A percentile compares a stretch with the other conserved stretches of the same genome.
Conservation (phyloP, 2,888 invertebrate genomes). For the Dasysyrphus albostriatus region DNA sequence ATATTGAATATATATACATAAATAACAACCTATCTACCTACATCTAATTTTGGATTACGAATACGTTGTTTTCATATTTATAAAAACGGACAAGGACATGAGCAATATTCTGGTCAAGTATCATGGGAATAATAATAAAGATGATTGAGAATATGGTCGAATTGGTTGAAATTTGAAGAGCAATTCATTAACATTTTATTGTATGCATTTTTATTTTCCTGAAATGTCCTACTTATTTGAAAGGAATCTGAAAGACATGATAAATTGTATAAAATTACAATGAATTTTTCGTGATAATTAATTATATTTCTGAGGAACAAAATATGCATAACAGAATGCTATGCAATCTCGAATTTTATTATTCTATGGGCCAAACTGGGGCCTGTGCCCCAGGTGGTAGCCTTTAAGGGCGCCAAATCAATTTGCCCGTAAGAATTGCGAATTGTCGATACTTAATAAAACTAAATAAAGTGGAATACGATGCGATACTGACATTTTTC, state of each 20-base stretch:
- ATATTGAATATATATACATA: conserved; percentile 18
- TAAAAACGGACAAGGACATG: background rate
- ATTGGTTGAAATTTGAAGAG: conserved; percentile 20
- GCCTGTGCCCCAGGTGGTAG: too few relatives aligned
- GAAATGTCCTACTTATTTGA: background rate
- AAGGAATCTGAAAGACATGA: background rate
- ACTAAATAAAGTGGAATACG: too few relatives aligned
- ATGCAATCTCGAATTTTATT: too few relatives aligned
- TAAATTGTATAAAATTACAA: background rate
- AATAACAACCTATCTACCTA: background rate
- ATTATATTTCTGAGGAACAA: too few relatives aligned
- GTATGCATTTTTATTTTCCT: background rate
- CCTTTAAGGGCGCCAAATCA: too few relatives aligned
- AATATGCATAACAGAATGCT: too few relatives aligned
- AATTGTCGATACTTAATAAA: too few relatives aligned
- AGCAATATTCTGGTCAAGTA: conserved; percentile 9
- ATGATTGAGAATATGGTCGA: conserved; percentile 32
- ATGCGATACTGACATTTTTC: too few relatives aligned
- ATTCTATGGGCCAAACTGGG: too few relatives aligned
- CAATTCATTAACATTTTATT: conserved; percentile 12
- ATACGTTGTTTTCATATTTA: background rate
- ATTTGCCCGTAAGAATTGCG: too few relatives aligned
- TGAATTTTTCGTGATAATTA: too few relatives aligned
- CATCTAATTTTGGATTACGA: conserved; percentile 19
- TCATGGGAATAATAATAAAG: conserved; percentile 28